Evolutionary conservation across 2,888 invertebrate genomes (phyloP).

Genomic region (Drosophila neotestacea): DNA sequence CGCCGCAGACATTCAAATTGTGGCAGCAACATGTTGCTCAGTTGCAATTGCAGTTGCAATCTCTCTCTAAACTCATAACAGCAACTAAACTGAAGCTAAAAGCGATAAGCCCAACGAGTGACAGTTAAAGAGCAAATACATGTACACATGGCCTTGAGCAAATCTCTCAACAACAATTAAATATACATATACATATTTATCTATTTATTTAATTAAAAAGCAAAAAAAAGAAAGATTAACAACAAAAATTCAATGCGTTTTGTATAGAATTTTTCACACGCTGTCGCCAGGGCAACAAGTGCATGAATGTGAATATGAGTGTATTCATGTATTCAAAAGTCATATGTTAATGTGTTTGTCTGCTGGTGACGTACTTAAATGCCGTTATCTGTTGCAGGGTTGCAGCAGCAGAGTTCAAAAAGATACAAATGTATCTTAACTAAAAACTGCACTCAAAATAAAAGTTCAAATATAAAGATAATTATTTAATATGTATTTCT

Average conservation of each 20-base stretch:
- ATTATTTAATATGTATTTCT: no score
- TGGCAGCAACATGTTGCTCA: conserved; percentile 38
- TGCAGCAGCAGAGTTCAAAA: conserved; percentile 1
- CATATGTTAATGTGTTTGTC: conserved; percentile 19
- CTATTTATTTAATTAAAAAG: conserved; percentile 12
- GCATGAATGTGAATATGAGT: conserved; percentile 17
- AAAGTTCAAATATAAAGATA: neutral
- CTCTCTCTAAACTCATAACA: conserved; percentile 47
- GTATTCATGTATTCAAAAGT: conserved; percentile 23
- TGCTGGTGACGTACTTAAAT: conserved; percentile 40
- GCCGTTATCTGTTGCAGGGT: conserved; percentile 35
- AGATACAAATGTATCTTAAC: conserved; percentile 16
- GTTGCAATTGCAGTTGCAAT: conserved; percentile 40
- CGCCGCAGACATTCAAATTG: conserved; percentile 60
- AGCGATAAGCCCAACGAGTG: conserved; percentile 1
- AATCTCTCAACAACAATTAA: neutral
- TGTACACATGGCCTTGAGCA: conserved; percentile 11
- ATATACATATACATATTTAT: neutral
- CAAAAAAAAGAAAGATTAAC: neutral
- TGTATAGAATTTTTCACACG: conserved; percentile 66
- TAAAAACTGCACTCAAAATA: neutral
- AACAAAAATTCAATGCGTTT: conserved; percentile 34
- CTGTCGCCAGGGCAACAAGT: conserved; percentile 60
- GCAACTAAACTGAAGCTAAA: neutral
- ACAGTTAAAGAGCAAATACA: neutral